Evolutionary conservation across 2,797 vertebrate genomes (phyloP).

Genomic region (Lithobates sylvaticus): DNA sequence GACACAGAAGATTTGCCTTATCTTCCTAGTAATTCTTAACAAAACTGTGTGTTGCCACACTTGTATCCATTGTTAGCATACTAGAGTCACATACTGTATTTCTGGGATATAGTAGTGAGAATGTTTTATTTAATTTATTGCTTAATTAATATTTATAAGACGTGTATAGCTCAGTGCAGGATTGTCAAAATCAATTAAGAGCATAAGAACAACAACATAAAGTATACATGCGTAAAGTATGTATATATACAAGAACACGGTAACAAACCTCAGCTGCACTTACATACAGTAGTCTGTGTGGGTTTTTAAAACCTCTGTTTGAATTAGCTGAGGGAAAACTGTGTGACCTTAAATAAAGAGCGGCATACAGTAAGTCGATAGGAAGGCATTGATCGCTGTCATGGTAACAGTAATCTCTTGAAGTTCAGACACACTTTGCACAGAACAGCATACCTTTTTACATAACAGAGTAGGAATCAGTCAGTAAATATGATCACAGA

Average conservation of each 20-base stretch:
- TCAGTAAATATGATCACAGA: constrained; percentile 27
- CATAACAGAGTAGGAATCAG: constrained; percentile 24
- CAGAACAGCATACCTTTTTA: constrained; percentile 13
- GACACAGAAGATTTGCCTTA: no score
- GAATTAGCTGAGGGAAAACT: constrained; percentile 31
- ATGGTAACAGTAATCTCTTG: constrained; percentile 49
- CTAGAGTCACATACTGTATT: neutral
- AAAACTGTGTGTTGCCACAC: neutral
- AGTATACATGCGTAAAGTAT: neutral
- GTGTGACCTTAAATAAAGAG: constrained; percentile 45
- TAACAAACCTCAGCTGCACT: neutral
- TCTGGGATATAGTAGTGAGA: neutral
- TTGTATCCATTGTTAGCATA: neutral
- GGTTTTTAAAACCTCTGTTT: constrained; percentile 7
- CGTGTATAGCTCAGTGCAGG: neutral
- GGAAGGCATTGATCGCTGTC: constrained; percentile 46
- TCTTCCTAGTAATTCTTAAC: no score
- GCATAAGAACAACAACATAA: neutral
- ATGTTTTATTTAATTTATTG: neutral
- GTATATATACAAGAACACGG: neutral
- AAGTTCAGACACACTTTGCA: constrained; percentile 40
- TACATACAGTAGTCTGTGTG: neutral
- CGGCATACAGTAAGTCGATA: constrained; percentile 35
- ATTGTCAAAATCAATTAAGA: neutral
- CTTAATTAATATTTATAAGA: no score